Evolutionary conservation across 2,797 vertebrate genomes (phyloP).

Genomic region (Schizothorax lantsangensis): DNA sequence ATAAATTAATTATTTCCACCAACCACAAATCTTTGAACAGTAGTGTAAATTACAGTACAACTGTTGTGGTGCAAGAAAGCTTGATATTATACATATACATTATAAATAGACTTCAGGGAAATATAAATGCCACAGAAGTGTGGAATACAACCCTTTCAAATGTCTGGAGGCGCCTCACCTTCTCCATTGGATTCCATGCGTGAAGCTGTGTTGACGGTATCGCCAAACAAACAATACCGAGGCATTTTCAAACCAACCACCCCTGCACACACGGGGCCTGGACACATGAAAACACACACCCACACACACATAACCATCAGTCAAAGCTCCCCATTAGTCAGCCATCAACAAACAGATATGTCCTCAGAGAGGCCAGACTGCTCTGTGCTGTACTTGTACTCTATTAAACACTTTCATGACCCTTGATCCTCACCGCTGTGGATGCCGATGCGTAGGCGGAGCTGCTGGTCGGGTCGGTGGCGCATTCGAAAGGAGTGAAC

Average conservation of each 20-base stretch:
- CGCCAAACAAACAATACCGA: constrained; percentile 81
- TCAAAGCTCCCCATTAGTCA: not conserved
- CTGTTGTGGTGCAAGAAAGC: not conserved
- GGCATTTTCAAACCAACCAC: constrained; percentile 83
- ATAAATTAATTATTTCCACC: too few relatives aligned
- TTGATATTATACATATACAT: not conserved
- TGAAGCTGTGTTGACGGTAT: constrained; percentile 80
- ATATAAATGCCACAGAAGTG: constrained; percentile 1
- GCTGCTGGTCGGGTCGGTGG: constrained; percentile 85
- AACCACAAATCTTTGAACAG: not conserved
- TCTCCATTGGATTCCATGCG: constrained; percentile 81
- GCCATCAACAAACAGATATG: constrained; percentile 13
- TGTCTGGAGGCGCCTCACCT: constrained; percentile 62
- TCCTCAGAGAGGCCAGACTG: not conserved
- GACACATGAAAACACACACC: constrained; percentile 45
- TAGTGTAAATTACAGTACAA: not conserved
- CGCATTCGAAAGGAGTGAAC: constrained; percentile 87
- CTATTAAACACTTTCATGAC: constrained; percentile 4
- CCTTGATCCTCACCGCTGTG: constrained; percentile 81
- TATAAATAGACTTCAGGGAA: not conserved
- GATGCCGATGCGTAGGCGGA: constrained; percentile 86
- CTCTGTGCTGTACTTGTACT: constrained; percentile 1
- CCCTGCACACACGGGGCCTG: constrained; percentile 79
- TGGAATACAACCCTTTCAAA: not conserved
- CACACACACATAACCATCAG: constrained; percentile 28